Evolutionary conservation across 2,113 vertebrate genomes (phyloP).

Genomic region (Pseudorectes ferrugineus): DNA sequence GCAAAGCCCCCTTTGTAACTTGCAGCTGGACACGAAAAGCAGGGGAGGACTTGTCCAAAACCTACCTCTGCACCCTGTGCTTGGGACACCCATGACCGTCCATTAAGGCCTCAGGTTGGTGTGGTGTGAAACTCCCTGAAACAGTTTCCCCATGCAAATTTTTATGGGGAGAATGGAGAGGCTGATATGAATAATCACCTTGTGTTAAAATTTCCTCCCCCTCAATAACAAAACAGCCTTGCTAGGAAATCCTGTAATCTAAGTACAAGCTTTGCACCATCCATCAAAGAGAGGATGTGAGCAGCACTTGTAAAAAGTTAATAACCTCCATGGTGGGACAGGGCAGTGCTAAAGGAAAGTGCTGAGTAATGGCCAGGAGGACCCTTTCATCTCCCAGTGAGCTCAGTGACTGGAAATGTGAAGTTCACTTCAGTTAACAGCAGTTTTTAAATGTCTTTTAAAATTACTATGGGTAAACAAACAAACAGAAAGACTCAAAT

Average conservation of each 20-base stretch:
- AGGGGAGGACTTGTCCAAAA: not conserved
- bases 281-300: constrained; percentile 59
- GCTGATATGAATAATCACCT: not conserved
- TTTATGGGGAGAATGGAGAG: not conserved
- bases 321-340: constrained; percentile 37
- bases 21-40: accelerated
- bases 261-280: constrained; percentile 6
- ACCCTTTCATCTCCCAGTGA: constrained; percentile 43
- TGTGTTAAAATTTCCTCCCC: not conserved
- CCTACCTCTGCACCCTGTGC: not conserved
- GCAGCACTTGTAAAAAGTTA: constrained; percentile 16
- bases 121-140: not conserved
- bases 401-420: constrained; percentile 8
- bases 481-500: not conserved
- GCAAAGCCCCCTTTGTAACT: not conserved
- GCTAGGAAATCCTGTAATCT: constrained; percentile 27
- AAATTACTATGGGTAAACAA: not conserved
- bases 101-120: not conserved
- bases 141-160: not conserved
- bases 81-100: not conserved
- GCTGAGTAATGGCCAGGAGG: constrained; percentile 15
- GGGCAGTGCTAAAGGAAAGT: not conserved
- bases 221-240: not conserved
- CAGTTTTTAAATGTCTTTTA: not conserved
- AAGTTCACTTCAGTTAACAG: constrained; percentile 6